Percentiles rank a stretch among this genome's conserved stretches.
Conservation (phyloP, 2,797 vertebrate species). For the Carduelis carduelis region DNA sequence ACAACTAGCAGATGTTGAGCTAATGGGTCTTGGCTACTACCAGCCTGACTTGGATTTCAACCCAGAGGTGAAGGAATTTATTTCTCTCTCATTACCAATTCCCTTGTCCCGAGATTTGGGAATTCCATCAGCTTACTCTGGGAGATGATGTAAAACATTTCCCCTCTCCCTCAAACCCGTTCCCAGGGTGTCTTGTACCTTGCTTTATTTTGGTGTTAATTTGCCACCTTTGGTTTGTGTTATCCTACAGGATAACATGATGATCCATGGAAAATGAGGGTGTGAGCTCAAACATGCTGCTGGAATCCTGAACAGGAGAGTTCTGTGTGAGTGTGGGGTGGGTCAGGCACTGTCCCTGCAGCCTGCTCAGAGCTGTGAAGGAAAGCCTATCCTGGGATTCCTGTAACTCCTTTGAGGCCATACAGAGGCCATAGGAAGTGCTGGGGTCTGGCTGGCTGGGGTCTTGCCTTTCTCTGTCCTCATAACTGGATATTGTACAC, state of each 20-base stretch:
- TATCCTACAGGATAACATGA: background rate
- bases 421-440: background rate
- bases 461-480: background rate
- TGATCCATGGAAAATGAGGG: background rate
- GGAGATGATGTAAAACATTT: background rate
- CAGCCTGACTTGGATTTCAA: conserved; percentile 50
- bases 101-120: background rate
- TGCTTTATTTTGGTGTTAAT: background rate
- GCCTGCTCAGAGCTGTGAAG: background rate
- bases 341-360: background rate
- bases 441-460: background rate
- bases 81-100: conserved; percentile 26
- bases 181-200: background rate
- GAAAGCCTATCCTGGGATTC: background rate
- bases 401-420: background rate
- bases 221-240: background rate
- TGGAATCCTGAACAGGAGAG: background rate
- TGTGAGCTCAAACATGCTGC: background rate
- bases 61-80: conserved; percentile 45
- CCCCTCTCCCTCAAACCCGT: background rate
- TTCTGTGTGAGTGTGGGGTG: background rate
- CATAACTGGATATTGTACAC: background rate
- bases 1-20: conserved; percentile 54
- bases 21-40: conserved; percentile 49
- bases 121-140: background rate